Evolutionary conservation across 2,888 invertebrate genomes (phyloP).

Genomic region (Noctua comes): DNA sequence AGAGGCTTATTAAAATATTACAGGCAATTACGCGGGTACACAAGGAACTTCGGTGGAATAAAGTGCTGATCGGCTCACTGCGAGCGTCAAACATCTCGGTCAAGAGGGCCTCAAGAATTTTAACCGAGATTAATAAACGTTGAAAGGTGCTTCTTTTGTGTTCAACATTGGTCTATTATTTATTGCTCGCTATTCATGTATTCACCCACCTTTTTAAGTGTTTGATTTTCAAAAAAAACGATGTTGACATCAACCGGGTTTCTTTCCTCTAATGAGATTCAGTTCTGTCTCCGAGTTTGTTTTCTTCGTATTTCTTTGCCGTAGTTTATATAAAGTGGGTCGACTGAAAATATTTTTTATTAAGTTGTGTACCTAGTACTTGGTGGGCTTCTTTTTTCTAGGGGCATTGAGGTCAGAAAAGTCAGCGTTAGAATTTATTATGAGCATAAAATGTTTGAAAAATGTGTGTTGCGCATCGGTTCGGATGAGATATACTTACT

Average conservation of each 20-base stretch:
- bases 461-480: background rate
- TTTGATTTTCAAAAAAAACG: conserved; percentile 50
- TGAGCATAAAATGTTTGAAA: conserved; percentile 2
- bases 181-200: conserved; percentile 30
- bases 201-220: conserved; percentile 29
- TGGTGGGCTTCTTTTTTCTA: background rate
- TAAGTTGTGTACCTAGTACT: conserved; percentile 5
- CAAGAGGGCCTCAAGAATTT: conserved; percentile 55
- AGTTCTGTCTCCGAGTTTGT: conserved; percentile 50
- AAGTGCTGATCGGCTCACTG: conserved; percentile 56
- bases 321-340: conserved; percentile 45
- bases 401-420: background rate
- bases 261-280: conserved; percentile 54
- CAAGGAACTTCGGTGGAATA: conserved; percentile 38
- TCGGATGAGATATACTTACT: background rate
- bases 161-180: conserved; percentile 41
- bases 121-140: conserved; percentile 58
- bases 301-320: conserved; percentile 44
- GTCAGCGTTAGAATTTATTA: conserved; percentile 2
- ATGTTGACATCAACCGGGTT: conserved; percentile 38
- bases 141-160: conserved; percentile 46
- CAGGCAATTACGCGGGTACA: conserved; percentile 54
- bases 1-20: conserved; percentile 61
- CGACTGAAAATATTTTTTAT: conserved; percentile 32
- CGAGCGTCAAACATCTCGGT: conserved; percentile 55